Conservation (phyloP, 2,888 invertebrate species). For the Pyrocoelia pectoralis region DNA sequence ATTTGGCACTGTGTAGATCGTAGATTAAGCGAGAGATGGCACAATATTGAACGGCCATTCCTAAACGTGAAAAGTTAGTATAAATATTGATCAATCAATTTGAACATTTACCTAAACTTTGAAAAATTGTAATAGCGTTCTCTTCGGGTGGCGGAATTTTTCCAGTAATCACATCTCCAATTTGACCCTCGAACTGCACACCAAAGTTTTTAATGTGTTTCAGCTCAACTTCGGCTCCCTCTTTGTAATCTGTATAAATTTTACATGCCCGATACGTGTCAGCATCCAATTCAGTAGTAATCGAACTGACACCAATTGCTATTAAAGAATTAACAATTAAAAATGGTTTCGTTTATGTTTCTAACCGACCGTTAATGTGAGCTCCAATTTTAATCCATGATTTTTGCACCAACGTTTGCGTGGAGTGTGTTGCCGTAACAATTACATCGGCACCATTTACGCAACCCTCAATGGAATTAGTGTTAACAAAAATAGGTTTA, state of each 20-base stretch:
- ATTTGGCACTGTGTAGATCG: conserved; percentile 37
- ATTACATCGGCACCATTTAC: conserved; percentile 68
- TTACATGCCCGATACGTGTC: conserved; percentile 62
- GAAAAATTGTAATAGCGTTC: conserved; percentile 64
- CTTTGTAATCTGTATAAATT: conserved; percentile 66
- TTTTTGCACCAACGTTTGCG: conserved; percentile 61
- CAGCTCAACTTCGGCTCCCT: conserved; percentile 63
- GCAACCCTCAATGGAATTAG: conserved; percentile 58
- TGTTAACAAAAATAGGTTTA: conserved; percentile 23
- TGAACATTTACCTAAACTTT: conserved; percentile 68
- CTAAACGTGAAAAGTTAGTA: conserved; percentile 54
- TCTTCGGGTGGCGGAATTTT: conserved; percentile 49
- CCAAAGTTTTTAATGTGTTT: conserved; percentile 61
- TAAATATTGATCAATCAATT: conserved; percentile 5
- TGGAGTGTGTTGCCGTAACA: conserved; percentile 65
- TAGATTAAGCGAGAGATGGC: conserved; percentile 66
- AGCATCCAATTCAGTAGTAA: conserved; percentile 63
- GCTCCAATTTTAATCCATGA: conserved; percentile 64
- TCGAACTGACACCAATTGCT: conserved; percentile 67
- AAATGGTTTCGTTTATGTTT: no score
- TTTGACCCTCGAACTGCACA: conserved; percentile 62
- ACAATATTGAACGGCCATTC: conserved; percentile 69
- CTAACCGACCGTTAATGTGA: conserved; percentile 65
- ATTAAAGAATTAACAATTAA: conserved; percentile 43
- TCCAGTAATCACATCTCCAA: conserved; percentile 64